A percentile compares a stretch with the other conserved stretches of the same genome.
These are phyloP conservation scores for Pitangus sulphuratus DNA, from an alignment of 2,797 vertebrate genomes.

Conservation along the genomic window DNA sequence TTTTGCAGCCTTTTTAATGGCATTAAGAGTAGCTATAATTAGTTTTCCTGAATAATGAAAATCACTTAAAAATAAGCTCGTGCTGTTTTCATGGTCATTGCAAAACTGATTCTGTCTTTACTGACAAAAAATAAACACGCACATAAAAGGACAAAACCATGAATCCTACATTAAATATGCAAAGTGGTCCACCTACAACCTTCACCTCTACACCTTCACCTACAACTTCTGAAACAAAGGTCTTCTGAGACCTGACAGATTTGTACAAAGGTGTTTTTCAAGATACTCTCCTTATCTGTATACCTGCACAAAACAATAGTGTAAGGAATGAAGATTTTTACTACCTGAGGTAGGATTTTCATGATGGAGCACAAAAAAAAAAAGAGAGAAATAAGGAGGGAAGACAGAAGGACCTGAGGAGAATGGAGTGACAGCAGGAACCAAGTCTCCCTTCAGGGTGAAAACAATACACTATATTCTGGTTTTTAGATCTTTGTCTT, in stretches of 20 bases:
- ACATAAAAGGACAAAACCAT: background rate
- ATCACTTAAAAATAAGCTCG: background rate
- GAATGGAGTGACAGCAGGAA: background rate
- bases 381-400: background rate
- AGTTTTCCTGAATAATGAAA: background rate
- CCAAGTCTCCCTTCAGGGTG: background rate
- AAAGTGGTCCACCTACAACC: background rate
- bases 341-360: background rate
- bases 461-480: background rate
- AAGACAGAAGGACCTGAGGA: background rate
- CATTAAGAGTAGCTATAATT: background rate
- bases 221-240: background rate
- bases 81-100: background rate
- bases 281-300: background rate
- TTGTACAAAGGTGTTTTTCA: background rate
- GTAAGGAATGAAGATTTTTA: background rate
- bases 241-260: background rate
- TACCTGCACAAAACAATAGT: background rate
- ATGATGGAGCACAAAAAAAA: background rate
- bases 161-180: background rate
- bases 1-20: background rate
- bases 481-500: background rate
- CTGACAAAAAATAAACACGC: background rate
- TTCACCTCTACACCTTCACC: background rate
- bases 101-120: background rate